Evolutionary conservation across 2,113 vertebrate species (phyloP), one percentile per base, ranked within the genome.

Genomic region (Crocuta crocuta): DNA sequence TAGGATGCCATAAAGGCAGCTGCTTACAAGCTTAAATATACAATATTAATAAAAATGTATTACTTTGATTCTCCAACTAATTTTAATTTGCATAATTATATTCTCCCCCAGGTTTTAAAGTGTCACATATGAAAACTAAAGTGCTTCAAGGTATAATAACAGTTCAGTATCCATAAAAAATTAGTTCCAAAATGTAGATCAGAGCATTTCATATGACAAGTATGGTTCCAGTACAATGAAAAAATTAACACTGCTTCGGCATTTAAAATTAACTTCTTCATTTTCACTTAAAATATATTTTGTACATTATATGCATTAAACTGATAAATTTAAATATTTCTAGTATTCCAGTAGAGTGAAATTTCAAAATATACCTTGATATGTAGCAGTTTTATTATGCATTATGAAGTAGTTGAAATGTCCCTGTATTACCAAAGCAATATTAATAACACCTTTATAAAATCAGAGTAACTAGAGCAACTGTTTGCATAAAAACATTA

Each of bases 1-100:
- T 78, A 84, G 39, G 61, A 95, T 48, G 93, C 53, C 68, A 95
- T 88, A 97, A 98, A 93, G 3, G 6, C 26, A 85, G 16, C 28
- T 71, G 11, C 39, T 89, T 98, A 86, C 61, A 83, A 96, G 35
- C 16, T 96, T 98, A 95, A 97, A 97, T 87, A 68, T 48, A 68
- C 6, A 31, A 9, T 88, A 74, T 82, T 93, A 97, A 95, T 76
- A 79, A 94, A 68, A 97, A 71, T 7, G 45, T 26, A 50, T 80
- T 76, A 33, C 95, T 97, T 81, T 94, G 95, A 96, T 82, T 95
- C 43, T 95, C 7, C 28, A 73, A 87, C 39, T 97, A 90, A 93
- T 96, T 97, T 94, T 89, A 79, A 92, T 94, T 97, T 96, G 63
- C 53, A 55, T 80, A 17, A 35, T 43, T 89, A 71, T 61, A 92